Conservation (phyloP, 2,797 vertebrate genomes). For the Gymnoscopelus braueri region DNA sequence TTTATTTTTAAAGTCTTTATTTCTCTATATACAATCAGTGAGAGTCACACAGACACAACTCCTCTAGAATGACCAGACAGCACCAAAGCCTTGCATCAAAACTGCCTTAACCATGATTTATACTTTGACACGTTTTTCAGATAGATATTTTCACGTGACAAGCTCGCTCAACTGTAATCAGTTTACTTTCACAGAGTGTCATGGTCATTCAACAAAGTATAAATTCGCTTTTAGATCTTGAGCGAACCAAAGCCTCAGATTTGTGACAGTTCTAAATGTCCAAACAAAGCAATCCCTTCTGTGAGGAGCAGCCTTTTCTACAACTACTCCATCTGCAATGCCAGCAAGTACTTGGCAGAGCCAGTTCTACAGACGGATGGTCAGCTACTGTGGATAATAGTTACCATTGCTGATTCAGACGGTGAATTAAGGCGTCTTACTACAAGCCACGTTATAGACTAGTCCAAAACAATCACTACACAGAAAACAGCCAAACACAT, state of each 20-base stretch:
- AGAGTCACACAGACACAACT: conserved; percentile 54
- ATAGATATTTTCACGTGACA: too few relatives aligned
- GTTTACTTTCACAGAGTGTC: too few relatives aligned
- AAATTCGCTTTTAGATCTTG: background rate
- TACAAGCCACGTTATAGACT: conserved; percentile 31
- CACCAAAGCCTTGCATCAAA: conserved; percentile 41
- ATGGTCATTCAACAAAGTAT: background rate
- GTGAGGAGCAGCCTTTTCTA: conserved; percentile 44
- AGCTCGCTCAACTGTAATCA: too few relatives aligned
- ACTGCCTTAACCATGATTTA: conserved; percentile 32
- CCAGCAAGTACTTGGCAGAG: conserved; percentile 52
- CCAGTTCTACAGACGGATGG: conserved; percentile 52
- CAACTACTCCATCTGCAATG: conserved; percentile 30
- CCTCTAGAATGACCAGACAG: conserved; percentile 62
- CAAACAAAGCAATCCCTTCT: conserved; percentile 3
- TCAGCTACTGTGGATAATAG: conserved; percentile 40
- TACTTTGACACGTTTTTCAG: conserved; percentile 3
- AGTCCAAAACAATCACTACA: conserved; percentile 36
- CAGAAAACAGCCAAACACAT: conserved; percentile 39
- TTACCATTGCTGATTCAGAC: conserved; percentile 43
- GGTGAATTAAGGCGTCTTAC: conserved; percentile 33
- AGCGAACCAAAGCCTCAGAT: background rate
- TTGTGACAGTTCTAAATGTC: background rate
- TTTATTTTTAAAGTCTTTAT: conserved; percentile 71
- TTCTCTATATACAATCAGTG: conserved; percentile 78